phyloP scores from a whole-genome alignment of 1,140 invertebrate genomes.

The Microplitis demolitor region DNA sequence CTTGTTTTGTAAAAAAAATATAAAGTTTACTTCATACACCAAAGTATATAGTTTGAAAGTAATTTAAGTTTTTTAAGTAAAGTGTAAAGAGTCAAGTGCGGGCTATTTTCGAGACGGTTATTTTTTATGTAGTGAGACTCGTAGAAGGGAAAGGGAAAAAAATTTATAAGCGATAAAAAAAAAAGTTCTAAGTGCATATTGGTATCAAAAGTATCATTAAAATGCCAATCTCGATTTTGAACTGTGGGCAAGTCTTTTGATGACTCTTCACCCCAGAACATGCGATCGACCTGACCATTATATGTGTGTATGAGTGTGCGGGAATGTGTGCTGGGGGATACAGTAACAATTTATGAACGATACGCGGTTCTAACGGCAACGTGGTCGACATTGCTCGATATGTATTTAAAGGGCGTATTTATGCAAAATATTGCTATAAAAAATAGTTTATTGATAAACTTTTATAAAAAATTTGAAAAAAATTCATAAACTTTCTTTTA shows the following conservation, averaged over 20 bases:
- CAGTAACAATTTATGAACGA: slow-evolving; percentile 1
- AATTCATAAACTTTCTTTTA: too few species aligned
- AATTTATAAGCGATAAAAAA: not conserved
- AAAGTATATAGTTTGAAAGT: too few species aligned
- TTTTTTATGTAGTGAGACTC: too few species aligned
- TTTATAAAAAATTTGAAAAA: too few species aligned
- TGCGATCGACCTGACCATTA: not conserved
- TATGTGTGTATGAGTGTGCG: not conserved
- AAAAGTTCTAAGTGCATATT: not conserved
- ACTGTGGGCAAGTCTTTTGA: not conserved
- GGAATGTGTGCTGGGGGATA: not conserved
- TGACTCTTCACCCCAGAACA: not conserved
- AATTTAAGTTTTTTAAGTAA: too few species aligned
- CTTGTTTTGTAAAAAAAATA: too few species aligned
- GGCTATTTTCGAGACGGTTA: too few species aligned
- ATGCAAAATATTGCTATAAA: not conserved
- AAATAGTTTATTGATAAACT: not conserved
- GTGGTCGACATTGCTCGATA: not conserved
- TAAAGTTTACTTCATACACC: too few species aligned
- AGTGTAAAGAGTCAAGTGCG: too few species aligned
- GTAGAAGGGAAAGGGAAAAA: too few species aligned
- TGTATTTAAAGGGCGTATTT: not conserved
- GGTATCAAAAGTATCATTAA: not conserved
- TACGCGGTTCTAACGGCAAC: not conserved
- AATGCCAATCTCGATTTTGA: slow-evolving; percentile 2